phyloP scores from a whole-genome alignment of 2,888 invertebrate genomes.

The Caenorhabditis wallacei region DNA sequence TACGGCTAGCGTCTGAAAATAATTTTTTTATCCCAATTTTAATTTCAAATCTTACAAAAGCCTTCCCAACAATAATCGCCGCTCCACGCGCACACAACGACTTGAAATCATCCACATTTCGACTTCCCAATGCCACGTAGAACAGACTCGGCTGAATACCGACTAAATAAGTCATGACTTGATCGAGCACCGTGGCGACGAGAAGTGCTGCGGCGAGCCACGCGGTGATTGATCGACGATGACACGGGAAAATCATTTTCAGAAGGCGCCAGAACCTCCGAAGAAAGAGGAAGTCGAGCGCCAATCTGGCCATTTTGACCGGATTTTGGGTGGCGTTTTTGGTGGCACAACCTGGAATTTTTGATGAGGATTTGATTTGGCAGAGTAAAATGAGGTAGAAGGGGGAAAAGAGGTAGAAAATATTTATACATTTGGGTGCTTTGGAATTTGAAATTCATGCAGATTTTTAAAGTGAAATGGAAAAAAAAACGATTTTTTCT shows the following conservation, averaged over 20 bases:
- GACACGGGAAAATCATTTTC: conserved; percentile 84
- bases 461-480: too few relatives aligned
- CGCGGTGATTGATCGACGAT: conserved; percentile 80
- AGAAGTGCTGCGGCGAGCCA: conserved; percentile 83
- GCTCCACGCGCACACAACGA: conserved; percentile 83
- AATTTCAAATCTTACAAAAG: conserved; percentile 80
- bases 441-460: not conserved
- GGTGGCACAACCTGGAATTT: conserved; percentile 29
- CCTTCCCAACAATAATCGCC: conserved; percentile 82
- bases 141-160: conserved; percentile 86
- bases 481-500: too few relatives aligned
- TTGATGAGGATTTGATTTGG: not conserved
- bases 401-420: not conserved
- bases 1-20: conserved; percentile 84
- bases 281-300: conserved; percentile 83
- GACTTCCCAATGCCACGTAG: conserved; percentile 85
- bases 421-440: not conserved
- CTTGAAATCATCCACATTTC: conserved; percentile 82
- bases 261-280: conserved; percentile 83
- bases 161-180: conserved; percentile 85
- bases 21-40: not conserved
- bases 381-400: not conserved
- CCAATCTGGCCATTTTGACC: conserved; percentile 78
- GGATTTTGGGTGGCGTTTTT: conserved; percentile 23
- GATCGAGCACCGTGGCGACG: conserved; percentile 82